Evolutionary conservation across 2,797 vertebrate genomes (phyloP).

Genomic region (Eremophila alpestris): DNA sequence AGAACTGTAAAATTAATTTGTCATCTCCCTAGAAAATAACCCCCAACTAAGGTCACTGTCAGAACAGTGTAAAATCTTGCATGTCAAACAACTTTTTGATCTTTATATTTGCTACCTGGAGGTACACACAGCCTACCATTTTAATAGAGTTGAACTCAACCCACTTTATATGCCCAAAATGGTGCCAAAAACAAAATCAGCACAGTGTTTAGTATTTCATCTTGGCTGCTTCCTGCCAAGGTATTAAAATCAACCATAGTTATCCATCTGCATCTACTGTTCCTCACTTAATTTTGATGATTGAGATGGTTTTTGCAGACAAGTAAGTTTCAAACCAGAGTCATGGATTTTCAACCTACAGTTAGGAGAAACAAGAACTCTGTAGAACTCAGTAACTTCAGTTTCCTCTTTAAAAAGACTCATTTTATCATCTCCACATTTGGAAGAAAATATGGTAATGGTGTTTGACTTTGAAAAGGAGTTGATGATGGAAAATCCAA

Average conservation of each 20-base stretch:
- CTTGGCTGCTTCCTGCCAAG: background rate
- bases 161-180: background rate
- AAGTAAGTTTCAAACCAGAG: background rate
- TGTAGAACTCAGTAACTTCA: background rate
- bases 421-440: background rate
- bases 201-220: background rate
- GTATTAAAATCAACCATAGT: background rate
- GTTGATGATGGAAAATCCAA: background rate
- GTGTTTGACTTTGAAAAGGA: background rate
- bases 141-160: background rate
- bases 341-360: background rate
- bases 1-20: background rate
- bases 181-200: background rate
- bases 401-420: background rate
- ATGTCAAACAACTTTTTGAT: background rate
- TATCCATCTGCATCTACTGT: background rate
- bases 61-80: background rate
- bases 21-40: background rate
- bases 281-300: background rate
- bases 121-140: background rate
- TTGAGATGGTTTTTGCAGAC: background rate
- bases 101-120: background rate
- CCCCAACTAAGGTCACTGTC: background rate
- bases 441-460: background rate
- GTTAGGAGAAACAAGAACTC: background rate